A percentile compares a stretch with the other conserved stretches of the same genome.
Conservation (phyloP, 64 coral and sea anemone species). For the Cladopsammia gracilis region DNA sequence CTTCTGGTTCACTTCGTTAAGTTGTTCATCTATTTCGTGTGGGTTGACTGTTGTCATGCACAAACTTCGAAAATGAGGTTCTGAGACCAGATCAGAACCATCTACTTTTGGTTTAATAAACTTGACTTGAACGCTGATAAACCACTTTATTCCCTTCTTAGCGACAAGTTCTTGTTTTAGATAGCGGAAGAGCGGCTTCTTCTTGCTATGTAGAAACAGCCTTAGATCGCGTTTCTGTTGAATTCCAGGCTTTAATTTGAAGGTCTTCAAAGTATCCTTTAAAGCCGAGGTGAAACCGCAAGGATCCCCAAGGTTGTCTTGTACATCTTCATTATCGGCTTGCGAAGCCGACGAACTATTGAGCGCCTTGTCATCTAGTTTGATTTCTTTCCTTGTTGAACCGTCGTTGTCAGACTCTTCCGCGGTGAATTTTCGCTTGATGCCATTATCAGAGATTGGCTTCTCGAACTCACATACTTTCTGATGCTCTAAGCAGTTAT, state of each 20-base stretch:
- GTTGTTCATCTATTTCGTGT: slow-evolving; percentile 5
- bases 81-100: neutral
- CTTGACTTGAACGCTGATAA: slow-evolving; percentile 37
- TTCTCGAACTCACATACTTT: neutral
- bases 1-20: slow-evolving; percentile 31
- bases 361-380: too few species aligned
- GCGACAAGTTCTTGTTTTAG: neutral
- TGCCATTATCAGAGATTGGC: too few species aligned
- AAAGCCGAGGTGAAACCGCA: slow-evolving; percentile 38
- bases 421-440: too few species aligned
- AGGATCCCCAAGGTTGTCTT: neutral
- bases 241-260: neutral
- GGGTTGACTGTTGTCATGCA: slow-evolving; percentile 24
- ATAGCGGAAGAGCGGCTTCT: neutral
- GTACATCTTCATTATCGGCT: too few species aligned
- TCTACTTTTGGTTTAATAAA: slow-evolving; percentile 51
- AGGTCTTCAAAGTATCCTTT: slow-evolving; percentile 39
- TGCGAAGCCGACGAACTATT: too few species aligned
- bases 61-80: slow-evolving; percentile 61
- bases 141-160: slow-evolving; percentile 60
- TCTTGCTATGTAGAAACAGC: slow-evolving; percentile 19
- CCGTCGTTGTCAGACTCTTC: too few species aligned
- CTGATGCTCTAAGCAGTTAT: slow-evolving; percentile 5
- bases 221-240: slow-evolving; percentile 41
- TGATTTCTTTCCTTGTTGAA: too few species aligned